phyloP scores from a whole-genome alignment of 1,140 invertebrate genomes.

The Pollicipes pollicipes region DNA sequence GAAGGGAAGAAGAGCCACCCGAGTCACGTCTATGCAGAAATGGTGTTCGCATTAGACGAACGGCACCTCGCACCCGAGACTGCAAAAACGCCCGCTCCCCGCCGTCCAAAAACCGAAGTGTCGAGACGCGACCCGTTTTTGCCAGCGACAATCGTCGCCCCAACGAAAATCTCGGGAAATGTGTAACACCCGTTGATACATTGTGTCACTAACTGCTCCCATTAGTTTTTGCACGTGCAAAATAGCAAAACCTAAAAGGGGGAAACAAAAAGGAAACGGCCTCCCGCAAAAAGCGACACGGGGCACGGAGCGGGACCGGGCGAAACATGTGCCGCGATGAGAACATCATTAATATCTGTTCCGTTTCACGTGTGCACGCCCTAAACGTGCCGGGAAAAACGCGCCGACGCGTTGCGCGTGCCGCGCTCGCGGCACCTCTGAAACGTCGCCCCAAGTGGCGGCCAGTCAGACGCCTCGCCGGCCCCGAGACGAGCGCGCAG shows the following conservation, averaged over 20 bases:
- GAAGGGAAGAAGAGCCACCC: no score
- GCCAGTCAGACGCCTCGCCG: no score
- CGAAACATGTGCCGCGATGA: neutral
- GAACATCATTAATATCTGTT: neutral
- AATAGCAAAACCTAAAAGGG: neutral
- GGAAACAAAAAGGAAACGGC: neutral
- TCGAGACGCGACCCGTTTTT: neutral
- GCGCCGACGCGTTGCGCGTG: neutral
- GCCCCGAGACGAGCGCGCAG: no score
- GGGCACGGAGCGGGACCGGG: neutral
- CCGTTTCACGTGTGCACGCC: neutral
- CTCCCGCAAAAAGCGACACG: neutral
- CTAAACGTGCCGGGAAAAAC: neutral
- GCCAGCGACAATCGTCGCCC: neutral
- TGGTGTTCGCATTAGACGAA: neutral
- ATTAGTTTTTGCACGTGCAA: neutral
- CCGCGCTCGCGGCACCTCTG: no score
- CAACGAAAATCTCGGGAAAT: neutral
- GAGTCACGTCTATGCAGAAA: no score
- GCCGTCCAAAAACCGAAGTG: neutral
- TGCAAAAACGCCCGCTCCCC: neutral
- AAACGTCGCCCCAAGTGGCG: neutral
- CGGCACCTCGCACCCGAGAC: neutral
- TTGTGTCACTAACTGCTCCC: neutral
- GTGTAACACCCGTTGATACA: neutral